These are phyloP conservation scores for Lagorchestes hirsutus DNA, from an alignment of 2,797 vertebrate genomes.

Conservation along the genomic window DNA sequence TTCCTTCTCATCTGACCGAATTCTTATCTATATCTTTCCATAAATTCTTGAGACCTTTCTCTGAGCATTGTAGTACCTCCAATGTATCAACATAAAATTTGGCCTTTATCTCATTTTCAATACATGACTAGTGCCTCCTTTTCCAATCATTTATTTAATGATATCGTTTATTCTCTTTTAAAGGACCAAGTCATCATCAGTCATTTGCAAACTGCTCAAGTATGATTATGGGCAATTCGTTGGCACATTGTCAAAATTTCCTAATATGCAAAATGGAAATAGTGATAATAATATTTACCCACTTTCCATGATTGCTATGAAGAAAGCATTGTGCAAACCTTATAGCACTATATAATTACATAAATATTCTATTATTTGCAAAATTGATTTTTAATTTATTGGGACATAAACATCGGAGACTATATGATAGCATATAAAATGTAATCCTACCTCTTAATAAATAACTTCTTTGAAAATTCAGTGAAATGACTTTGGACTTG, in stretches of 20 bases:
- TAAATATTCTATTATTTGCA: neutral
- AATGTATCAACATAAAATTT: neutral
- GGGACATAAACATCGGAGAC: conserved; percentile 19
- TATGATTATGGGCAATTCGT: neutral
- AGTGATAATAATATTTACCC: neutral
- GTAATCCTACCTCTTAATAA: neutral
- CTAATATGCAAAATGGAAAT: neutral
- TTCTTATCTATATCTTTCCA: neutral
- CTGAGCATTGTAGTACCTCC: neutral
- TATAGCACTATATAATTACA: neutral
- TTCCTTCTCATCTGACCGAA: neutral
- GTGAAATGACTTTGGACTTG: neutral
- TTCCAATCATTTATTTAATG: neutral
- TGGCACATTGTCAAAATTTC: neutral
- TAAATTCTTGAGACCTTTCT: neutral
- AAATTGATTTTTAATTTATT: conserved; percentile 50
- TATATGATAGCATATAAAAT: conserved; percentile 45
- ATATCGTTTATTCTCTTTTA: neutral
- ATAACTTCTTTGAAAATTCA: conserved; percentile 23
- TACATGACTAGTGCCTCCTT: neutral
- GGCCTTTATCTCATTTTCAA: neutral
- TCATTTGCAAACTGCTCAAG: neutral
- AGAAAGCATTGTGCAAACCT: neutral
- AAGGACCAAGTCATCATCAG: neutral
- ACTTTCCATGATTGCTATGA: neutral